Conservation (phyloP, 2,113 vertebrate genomes). For the Notechis scutatus region DNA sequence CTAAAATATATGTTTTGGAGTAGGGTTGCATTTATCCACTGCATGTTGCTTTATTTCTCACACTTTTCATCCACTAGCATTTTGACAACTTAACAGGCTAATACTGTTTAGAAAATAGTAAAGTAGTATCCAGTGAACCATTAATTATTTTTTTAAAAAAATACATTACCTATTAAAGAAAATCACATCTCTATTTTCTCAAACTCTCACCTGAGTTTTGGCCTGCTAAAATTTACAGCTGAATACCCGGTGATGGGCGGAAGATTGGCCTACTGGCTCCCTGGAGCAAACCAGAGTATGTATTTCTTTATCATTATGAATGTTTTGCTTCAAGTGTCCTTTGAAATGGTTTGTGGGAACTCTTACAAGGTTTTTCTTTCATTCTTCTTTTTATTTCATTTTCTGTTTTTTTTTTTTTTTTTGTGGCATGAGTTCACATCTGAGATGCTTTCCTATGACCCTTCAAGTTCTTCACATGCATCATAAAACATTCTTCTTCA, state of each 20-base stretch:
- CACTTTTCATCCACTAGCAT: conserved; percentile 15
- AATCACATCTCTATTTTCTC: conserved; percentile 19
- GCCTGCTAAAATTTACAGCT: conserved; percentile 37
- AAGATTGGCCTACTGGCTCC: conserved; percentile 35
- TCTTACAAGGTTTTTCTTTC: neutral
- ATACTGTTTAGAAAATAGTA: conserved; percentile 12
- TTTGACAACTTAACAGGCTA: conserved; percentile 5
- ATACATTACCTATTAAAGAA: conserved; percentile 26
- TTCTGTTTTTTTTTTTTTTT: neutral
- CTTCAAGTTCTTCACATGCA: neutral
- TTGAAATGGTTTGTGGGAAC: neutral
- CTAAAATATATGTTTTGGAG: too few species aligned
- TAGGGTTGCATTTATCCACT: conserved; percentile 12
- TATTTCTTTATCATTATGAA: conserved; percentile 28
- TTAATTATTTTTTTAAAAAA: conserved; percentile 11
- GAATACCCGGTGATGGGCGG: conserved; percentile 32
- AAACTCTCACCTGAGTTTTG: conserved; percentile 37
- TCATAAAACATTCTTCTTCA: neutral
- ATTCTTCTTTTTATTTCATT: neutral
- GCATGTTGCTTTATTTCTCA: conserved; percentile 17
- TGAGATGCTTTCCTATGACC: neutral
- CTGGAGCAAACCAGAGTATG: conserved; percentile 34
- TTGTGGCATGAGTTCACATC: neutral
- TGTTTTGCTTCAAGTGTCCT: conserved; percentile 18
- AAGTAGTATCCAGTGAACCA: conserved; percentile 18